phyloP scores from a whole-genome alignment of 2,888 invertebrate genomes.

The Steinernema hermaphroditum region DNA sequence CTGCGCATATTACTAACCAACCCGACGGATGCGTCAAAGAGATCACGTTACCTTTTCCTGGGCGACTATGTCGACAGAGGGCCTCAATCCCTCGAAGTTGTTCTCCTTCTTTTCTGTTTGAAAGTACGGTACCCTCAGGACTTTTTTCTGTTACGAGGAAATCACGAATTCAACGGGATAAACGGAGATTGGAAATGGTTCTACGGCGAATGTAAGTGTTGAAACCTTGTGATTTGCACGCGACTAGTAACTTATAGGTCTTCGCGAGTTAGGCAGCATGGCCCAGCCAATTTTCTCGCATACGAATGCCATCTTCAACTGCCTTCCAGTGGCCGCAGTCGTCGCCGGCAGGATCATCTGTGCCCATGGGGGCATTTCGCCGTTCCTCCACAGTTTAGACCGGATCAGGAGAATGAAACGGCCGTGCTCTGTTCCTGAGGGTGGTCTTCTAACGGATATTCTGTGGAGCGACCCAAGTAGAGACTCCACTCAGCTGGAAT shows the following conservation, averaged over 20 bases:
- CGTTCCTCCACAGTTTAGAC: slow-evolving; percentile 69
- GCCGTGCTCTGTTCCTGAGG: slow-evolving; percentile 41
- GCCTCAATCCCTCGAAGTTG: slow-evolving; percentile 78
- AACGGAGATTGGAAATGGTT: slow-evolving; percentile 37
- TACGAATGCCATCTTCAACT: slow-evolving; percentile 68
- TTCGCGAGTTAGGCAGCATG: not conserved
- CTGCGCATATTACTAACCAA: slow-evolving; percentile 50
- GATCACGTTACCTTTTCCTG: slow-evolving; percentile 89
- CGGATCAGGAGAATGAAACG: slow-evolving; percentile 66
- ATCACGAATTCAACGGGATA: slow-evolving; percentile 45
- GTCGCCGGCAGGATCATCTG: slow-evolving; percentile 71
- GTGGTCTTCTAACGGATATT: slow-evolving; percentile 43
- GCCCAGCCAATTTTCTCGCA: not conserved
- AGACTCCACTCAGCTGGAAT: slow-evolving; percentile 8
- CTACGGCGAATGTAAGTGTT: slow-evolving; percentile 42
- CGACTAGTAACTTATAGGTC: not conserved
- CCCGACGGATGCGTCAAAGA: slow-evolving; percentile 31
- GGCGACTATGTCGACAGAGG: slow-evolving; percentile 97
- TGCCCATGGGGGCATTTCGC: slow-evolving; percentile 72
- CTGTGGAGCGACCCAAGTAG: slow-evolving; percentile 40
- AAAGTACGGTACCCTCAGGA: slow-evolving; percentile 72
- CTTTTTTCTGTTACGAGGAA: slow-evolving; percentile 44
- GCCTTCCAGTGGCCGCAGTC: slow-evolving; percentile 69
- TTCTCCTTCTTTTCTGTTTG: slow-evolving; percentile 78
- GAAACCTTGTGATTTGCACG: slow-evolving; percentile 34